Conservation (phyloP, 2,113 vertebrate genomes). For the Cranoglanis bouderius region DNA sequence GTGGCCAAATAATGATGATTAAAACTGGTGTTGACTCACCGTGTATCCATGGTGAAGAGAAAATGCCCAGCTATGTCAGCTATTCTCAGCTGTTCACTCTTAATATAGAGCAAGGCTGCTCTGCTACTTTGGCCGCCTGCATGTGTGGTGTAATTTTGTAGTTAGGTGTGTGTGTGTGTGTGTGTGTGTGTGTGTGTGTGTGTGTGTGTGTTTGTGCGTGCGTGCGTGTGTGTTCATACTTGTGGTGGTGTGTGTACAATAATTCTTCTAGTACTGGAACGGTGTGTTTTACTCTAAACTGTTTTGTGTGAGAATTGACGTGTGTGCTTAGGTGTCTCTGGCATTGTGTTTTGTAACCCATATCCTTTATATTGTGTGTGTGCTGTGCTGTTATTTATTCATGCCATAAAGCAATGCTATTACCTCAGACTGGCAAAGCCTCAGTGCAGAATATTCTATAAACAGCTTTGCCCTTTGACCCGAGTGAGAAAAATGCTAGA, state of each 20-base stretch:
- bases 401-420: conserved; percentile 64
- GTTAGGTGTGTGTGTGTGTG: not conserved
- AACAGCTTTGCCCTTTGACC: conserved; percentile 79
- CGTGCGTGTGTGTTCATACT: not conserved
- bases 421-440: conserved; percentile 72
- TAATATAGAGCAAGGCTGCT: conserved; percentile 17
- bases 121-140: not conserved
- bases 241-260: not conserved
- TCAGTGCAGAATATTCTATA: conserved; percentile 79
- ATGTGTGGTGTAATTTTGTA: conserved; percentile 33
- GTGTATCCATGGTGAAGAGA: not conserved
- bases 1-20: not conserved
- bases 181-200: conserved; percentile 12
- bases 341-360: conserved; percentile 38
- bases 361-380: conserved; percentile 42
- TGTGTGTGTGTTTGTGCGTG: not conserved
- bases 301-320: conserved; percentile 41
- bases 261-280: not conserved
- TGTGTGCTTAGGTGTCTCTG: conserved; percentile 29
- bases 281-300: conserved; percentile 32
- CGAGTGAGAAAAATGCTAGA: conserved; percentile 79
- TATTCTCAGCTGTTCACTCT: conserved; percentile 23
- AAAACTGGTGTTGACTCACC: not conserved
- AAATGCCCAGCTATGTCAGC: conserved; percentile 4
- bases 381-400: conserved; percentile 26